Evolutionary conservation across 2,113 vertebrate genomes (phyloP).

Genomic region (Colaptes auratus): DNA sequence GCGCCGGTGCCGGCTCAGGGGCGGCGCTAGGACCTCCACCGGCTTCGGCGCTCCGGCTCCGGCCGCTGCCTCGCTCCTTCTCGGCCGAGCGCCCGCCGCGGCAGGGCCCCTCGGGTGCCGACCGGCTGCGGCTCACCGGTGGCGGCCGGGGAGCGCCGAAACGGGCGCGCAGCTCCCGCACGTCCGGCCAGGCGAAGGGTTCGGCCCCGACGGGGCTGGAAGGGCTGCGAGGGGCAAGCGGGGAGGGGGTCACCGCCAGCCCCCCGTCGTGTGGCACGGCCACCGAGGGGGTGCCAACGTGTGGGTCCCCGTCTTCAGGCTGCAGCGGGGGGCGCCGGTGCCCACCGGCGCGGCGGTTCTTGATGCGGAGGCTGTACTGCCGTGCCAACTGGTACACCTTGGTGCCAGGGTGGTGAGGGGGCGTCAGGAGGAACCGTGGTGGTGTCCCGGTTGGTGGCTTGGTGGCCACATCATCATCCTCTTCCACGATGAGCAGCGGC

Average conservation of each 20-base stretch:
- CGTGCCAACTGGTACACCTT: conserved; percentile 94
- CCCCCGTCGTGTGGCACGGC: accelerated
- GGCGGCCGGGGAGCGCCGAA: not conserved
- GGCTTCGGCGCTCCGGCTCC: not conserved
- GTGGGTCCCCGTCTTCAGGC: not conserved
- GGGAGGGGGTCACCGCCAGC: accelerated
- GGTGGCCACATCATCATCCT: conserved; percentile 68
- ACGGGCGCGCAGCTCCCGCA: conserved; percentile 80
- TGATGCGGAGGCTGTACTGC: conserved; percentile 95
- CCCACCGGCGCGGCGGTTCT: conserved; percentile 71
- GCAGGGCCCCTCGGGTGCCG: conserved; percentile 60
- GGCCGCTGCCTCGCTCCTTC: not conserved
- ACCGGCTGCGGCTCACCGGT: conserved; percentile 70
- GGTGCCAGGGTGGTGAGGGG: conserved; percentile 72
- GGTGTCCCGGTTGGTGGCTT: conserved; percentile 51
- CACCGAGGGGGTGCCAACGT: accelerated
- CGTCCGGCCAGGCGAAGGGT: conserved; percentile 88
- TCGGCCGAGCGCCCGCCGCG: not conserved
- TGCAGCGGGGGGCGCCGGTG: conserved; percentile 10
- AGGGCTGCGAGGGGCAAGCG: conserved; percentile 56
- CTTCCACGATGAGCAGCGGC: conserved; percentile 79
- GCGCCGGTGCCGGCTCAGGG: not conserved
- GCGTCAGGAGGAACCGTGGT: conserved; percentile 76
- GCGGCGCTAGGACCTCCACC: not conserved
- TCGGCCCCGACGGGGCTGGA: conserved; percentile 77